Percentiles rank a stretch among this genome's conserved stretches.
Evolutionary conservation across 2,888 invertebrate genomes (phyloP).

Genomic region (Ochlodes sylvanus): DNA sequence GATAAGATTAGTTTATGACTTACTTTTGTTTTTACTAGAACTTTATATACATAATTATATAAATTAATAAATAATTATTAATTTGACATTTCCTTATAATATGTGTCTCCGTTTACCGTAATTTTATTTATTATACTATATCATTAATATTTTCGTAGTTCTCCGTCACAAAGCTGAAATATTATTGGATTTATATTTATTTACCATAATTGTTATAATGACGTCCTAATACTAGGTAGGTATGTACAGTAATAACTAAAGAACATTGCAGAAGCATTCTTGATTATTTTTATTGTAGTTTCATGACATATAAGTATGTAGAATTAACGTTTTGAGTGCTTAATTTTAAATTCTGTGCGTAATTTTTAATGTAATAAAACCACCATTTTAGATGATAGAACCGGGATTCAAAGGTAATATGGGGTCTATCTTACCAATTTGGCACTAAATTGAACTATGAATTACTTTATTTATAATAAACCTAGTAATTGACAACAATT

Average conservation of each 20-base stretch:
- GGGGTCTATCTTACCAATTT: neutral
- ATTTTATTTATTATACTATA: neutral
- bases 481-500: too few species aligned
- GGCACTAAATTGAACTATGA: too few species aligned
- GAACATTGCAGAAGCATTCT: neutral
- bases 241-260: constrained; percentile 7
- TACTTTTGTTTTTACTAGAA: neutral
- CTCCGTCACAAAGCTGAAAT: too few species aligned
- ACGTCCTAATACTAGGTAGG: constrained; percentile 1
- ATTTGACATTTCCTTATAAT: too few species aligned
- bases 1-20: constrained; percentile 56
- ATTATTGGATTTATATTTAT: constrained; percentile 14
- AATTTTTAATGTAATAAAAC: neutral
- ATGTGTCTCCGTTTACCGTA: neutral
- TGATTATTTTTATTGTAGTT: constrained; percentile 2
- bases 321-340: neutral
- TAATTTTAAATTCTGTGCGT: neutral
- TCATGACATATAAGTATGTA: neutral
- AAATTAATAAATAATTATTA: neutral
- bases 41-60: neutral
- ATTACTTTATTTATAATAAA: too few species aligned
- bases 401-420: neutral
- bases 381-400: neutral
- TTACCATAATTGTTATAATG: neutral
- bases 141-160: too few species aligned